These are phyloP conservation scores for Catocala fraxini DNA, from an alignment of 2,888 invertebrate genomes.

Conservation along the genomic window DNA sequence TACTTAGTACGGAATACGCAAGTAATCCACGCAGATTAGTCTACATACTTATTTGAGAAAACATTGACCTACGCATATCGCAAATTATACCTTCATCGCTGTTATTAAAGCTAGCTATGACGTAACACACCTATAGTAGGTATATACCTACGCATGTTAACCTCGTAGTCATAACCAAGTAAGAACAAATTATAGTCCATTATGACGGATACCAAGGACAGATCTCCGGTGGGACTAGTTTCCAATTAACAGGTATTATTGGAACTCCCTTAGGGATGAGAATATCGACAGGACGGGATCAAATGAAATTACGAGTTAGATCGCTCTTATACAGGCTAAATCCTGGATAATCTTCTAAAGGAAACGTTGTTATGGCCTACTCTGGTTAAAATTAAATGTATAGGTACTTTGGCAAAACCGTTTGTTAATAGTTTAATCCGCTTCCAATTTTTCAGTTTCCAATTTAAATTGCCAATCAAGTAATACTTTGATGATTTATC, in stretches of 20 bases:
- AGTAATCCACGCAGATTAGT: too few relatives aligned
- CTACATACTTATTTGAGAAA: too few relatives aligned
- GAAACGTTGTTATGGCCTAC: conserved; percentile 41
- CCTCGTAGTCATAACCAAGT: background rate
- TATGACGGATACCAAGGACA: conserved; percentile 41
- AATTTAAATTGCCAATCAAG: conserved; percentile 35
- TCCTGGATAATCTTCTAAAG: conserved; percentile 59
- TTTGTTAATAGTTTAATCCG: conserved; percentile 30
- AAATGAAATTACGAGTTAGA: conserved; percentile 67
- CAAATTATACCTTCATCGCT: too few relatives aligned
- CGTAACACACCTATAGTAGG: too few relatives aligned
- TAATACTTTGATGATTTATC: too few relatives aligned
- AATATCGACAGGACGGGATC: conserved; percentile 66
- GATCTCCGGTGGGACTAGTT: conserved; percentile 57
- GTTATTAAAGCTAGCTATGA: too few relatives aligned
- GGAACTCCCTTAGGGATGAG: conserved; percentile 51
- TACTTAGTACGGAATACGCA: too few relatives aligned
- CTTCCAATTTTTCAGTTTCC: conserved; percentile 25
- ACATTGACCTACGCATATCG: too few relatives aligned
- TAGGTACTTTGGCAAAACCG: conserved; percentile 24
- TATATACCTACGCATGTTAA: too few relatives aligned
- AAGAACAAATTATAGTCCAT: conserved; percentile 36
- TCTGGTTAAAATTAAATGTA: conserved; percentile 36
- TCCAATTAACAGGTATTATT: conserved; percentile 73
- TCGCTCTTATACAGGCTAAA: conserved; percentile 57